phyloP scores from a whole-genome alignment of 2,888 invertebrate genomes.

The Gnatocerus cornutus region DNA sequence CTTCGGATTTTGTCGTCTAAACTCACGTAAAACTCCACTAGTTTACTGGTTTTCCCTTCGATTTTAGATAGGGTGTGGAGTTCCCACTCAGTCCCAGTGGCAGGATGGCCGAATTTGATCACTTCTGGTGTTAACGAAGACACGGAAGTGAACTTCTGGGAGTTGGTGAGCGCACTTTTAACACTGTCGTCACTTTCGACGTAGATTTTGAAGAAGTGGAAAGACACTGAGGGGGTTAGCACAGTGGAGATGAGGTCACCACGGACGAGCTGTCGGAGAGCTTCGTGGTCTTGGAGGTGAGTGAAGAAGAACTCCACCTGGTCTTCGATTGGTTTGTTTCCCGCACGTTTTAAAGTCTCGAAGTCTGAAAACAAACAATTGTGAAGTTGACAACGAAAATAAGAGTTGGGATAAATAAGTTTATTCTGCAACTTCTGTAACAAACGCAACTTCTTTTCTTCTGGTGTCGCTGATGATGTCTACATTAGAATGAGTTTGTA shows the following conservation, averaged over 20 bases:
- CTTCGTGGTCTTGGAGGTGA: neutral
- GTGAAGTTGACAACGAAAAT: neutral
- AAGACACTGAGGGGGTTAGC: no score
- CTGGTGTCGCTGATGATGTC: neutral
- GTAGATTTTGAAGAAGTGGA: neutral
- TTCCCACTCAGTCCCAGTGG: neutral
- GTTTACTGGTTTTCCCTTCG: constrained; percentile 80
- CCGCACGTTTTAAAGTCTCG: neutral
- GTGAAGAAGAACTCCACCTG: neutral
- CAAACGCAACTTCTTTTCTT: neutral
- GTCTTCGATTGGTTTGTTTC: neutral
- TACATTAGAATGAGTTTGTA: neutral
- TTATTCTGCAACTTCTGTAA: neutral
- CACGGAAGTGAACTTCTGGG: no score
- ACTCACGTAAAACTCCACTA: constrained; percentile 75
- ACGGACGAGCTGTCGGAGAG: no score
- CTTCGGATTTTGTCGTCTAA: constrained; percentile 76
- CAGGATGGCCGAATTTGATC: neutral
- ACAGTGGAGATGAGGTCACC: neutral
- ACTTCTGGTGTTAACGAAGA: no score
- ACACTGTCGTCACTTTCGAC: no score
- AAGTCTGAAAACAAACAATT: neutral
- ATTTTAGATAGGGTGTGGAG: constrained; percentile 68
- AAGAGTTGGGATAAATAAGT: neutral
- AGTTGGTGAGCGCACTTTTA: no score